Conservation (phyloP, 2,113 vertebrate species). For the Pitta sordida region DNA sequence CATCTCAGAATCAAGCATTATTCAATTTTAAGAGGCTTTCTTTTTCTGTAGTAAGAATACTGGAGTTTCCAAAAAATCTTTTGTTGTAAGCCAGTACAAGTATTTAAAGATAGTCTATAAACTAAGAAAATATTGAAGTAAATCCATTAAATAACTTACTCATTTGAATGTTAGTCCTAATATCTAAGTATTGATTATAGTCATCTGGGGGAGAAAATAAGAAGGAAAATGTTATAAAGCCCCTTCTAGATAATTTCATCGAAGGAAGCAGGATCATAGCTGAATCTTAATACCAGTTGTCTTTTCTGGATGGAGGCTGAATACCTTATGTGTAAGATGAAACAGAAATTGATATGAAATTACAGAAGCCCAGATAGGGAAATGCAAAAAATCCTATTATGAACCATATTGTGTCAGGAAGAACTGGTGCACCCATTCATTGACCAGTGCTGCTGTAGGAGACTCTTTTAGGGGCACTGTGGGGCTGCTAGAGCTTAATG, state of each 20-base stretch:
- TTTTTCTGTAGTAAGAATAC: background rate
- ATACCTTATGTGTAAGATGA: background rate
- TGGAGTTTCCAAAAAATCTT: background rate
- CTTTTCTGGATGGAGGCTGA: background rate
- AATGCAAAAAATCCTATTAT: background rate
- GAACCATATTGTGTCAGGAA: background rate
- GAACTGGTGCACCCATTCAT: background rate
- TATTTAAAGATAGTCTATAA: background rate
- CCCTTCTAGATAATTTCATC: background rate
- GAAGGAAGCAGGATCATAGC: background rate
- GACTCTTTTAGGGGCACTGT: fast-evolving
- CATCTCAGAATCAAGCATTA: background rate
- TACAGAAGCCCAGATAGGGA: background rate
- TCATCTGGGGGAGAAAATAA: background rate
- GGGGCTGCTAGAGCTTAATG: background rate
- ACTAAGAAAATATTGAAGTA: background rate
- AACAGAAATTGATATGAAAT: background rate
- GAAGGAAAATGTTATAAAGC: background rate
- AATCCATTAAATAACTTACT: background rate
- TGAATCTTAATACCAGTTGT: background rate
- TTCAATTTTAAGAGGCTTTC: background rate
- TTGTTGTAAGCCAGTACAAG: background rate
- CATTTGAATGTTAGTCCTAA: background rate
- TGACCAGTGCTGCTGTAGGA: background rate
- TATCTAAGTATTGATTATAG: background rate